Conservation (phyloP, 2,888 invertebrate species). For the Argyresthia albistria region DNA sequence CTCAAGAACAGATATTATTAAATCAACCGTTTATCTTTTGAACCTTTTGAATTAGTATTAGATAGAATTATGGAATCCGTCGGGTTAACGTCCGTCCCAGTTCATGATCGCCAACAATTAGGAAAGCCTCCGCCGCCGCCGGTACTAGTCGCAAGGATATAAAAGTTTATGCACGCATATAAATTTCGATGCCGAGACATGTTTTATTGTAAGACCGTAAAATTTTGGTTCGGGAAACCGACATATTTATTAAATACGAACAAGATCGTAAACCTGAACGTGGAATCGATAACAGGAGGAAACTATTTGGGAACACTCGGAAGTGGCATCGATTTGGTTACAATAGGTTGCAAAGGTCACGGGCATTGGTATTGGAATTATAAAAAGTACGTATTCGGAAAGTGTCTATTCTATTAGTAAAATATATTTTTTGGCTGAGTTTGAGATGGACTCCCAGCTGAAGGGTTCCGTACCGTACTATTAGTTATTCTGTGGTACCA, state of each 20-base stretch:
- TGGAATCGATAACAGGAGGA: conserved; percentile 54
- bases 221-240: conserved; percentile 66
- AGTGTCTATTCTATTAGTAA: too few relatives aligned
- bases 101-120: conserved; percentile 69
- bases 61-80: too few relatives aligned
- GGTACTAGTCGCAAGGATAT: conserved; percentile 65
- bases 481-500: too few relatives aligned
- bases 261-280: conserved; percentile 64
- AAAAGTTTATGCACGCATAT: conserved; percentile 72
- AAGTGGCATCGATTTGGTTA: conserved; percentile 15
- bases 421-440: too few relatives aligned
- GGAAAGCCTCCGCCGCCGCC: conserved; percentile 47
- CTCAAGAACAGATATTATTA: too few relatives aligned
- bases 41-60: too few relatives aligned
- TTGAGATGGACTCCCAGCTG: too few relatives aligned
- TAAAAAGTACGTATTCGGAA: too few relatives aligned
- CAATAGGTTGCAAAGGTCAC: neutral
- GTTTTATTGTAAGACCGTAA: conserved; percentile 68
- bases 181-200: conserved; percentile 71
- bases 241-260: conserved; percentile 72
- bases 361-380: neutral
- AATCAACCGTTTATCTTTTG: too few relatives aligned
- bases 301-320: conserved; percentile 38
- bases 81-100: conserved; percentile 21
- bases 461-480: too few relatives aligned